Conservation (phyloP, 1,140 invertebrate genomes). For the Brachionus calyciflorus region DNA sequence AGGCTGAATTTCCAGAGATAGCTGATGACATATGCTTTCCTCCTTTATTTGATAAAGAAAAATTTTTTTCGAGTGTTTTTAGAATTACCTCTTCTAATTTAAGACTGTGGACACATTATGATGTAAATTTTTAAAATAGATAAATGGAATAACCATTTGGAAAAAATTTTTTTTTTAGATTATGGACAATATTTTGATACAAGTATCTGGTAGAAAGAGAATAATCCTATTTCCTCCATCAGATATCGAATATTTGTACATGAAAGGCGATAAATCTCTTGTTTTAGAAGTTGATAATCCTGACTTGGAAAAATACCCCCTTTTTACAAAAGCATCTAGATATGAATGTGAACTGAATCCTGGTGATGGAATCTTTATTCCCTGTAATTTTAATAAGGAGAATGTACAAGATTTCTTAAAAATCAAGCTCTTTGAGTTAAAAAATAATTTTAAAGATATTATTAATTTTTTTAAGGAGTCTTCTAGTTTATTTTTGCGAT, state of each 20-base stretch:
- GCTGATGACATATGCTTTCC: constrained; percentile 62
- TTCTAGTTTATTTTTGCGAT: too few relatives aligned
- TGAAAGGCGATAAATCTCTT: constrained; percentile 66
- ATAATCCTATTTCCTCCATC: constrained; percentile 64
- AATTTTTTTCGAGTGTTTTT: constrained; percentile 66
- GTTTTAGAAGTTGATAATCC: constrained; percentile 61
- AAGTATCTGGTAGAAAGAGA: constrained; percentile 64
- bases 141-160: background rate
- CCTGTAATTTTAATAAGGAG: constrained; percentile 53
- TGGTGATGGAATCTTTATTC: constrained; percentile 60
- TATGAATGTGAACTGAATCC: constrained; percentile 54
- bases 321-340: constrained; percentile 52
- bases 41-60: constrained; percentile 57
- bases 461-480: too few relatives aligned
- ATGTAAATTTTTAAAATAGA: constrained; percentile 55
- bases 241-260: constrained; percentile 64
- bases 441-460: too few relatives aligned
- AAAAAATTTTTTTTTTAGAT: constrained; percentile 53
- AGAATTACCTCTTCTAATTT: constrained; percentile 63
- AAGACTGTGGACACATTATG: constrained; percentile 68
- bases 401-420: too few relatives aligned
- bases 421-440: too few relatives aligned
- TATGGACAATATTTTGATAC: constrained; percentile 67
- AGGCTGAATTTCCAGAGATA: constrained; percentile 62
- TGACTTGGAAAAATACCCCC: constrained; percentile 53